Conservation (phyloP, 2,888 invertebrate species). For the Lochmaea crataegi region DNA sequence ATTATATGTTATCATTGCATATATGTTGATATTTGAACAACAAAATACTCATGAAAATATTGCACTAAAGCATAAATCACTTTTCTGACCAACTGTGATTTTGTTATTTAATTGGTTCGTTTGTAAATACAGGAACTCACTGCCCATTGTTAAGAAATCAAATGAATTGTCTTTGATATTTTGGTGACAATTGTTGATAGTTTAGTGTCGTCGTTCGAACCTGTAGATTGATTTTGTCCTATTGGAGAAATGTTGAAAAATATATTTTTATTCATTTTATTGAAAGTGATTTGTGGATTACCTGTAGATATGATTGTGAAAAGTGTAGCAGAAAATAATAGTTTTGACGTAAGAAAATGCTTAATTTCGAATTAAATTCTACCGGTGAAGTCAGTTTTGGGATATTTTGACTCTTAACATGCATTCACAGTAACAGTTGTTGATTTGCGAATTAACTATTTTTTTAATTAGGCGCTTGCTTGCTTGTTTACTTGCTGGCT, state of each 20-base stretch:
- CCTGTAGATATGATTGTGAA: constrained; percentile 43
- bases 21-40: constrained; percentile 36
- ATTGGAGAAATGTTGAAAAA: constrained; percentile 5
- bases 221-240: constrained; percentile 2
- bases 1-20: constrained; percentile 46
- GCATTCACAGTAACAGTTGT: too few relatives aligned
- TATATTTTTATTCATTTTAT: constrained; percentile 20
- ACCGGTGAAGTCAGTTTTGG: not conserved
- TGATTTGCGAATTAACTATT: too few relatives aligned
- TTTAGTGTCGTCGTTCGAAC: constrained; percentile 20
- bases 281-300: constrained; percentile 37
- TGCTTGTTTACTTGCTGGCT: too few relatives aligned
- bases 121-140: constrained; percentile 50
- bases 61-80: constrained; percentile 11
- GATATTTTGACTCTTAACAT: too few relatives aligned
- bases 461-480: too few relatives aligned
- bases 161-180: constrained; percentile 30
- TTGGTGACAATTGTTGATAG: constrained; percentile 23
- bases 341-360: constrained; percentile 46
- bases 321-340: constrained; percentile 46
- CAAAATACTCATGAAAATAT: constrained; percentile 21
- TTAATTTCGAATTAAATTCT: not conserved
- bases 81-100: constrained; percentile 33
- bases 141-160: constrained; percentile 30
- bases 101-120: constrained; percentile 40